Conservation (phyloP, 1,140 invertebrate species). For the Macrotrachela quadricornifera region DNA sequence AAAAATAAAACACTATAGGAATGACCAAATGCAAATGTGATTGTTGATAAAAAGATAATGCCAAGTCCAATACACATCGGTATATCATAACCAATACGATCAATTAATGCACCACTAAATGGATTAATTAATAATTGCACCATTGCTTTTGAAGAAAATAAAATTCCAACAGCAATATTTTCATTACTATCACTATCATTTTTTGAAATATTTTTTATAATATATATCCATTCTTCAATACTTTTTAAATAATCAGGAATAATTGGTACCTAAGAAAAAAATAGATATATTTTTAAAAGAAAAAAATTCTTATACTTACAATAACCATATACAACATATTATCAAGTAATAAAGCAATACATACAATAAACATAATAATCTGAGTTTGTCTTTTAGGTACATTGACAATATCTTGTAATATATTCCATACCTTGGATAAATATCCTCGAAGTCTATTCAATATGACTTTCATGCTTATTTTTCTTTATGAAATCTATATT, state of each 20-base stretch:
- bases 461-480: too few relatives aligned
- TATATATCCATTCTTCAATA: slow-evolving; percentile 51
- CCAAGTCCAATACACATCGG: slow-evolving; percentile 94
- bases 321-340: slow-evolving; percentile 98
- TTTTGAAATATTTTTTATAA: not conserved
- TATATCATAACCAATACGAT: slow-evolving; percentile 89
- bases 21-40: slow-evolving; percentile 85
- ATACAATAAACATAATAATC: slow-evolving; percentile 72
- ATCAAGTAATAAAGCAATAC: slow-evolving; percentile 60
- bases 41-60: slow-evolving; percentile 93
- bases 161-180: slow-evolving; percentile 74
- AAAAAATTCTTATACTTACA: slow-evolving; percentile 32
- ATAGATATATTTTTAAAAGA: too few relatives aligned
- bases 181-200: slow-evolving; percentile 41
- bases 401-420: too few relatives aligned
- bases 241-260: slow-evolving; percentile 81
- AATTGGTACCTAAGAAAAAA: slow-evolving; percentile 41
- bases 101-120: slow-evolving; percentile 88
- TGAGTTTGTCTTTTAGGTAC: too few relatives aligned
- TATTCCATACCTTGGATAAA: too few relatives aligned
- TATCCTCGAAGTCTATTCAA: too few relatives aligned
- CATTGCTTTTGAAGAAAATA: slow-evolving; percentile 96
- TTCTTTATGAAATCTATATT: too few relatives aligned
- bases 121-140: slow-evolving; percentile 97
- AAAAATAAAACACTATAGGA: slow-evolving; percentile 88